Percentiles rank a stretch among this genome's conserved stretches.
These are phyloP conservation scores for Dipus sagitta DNA, from an alignment of 2,797 vertebrate genomes.

Conservation along the genomic window DNA sequence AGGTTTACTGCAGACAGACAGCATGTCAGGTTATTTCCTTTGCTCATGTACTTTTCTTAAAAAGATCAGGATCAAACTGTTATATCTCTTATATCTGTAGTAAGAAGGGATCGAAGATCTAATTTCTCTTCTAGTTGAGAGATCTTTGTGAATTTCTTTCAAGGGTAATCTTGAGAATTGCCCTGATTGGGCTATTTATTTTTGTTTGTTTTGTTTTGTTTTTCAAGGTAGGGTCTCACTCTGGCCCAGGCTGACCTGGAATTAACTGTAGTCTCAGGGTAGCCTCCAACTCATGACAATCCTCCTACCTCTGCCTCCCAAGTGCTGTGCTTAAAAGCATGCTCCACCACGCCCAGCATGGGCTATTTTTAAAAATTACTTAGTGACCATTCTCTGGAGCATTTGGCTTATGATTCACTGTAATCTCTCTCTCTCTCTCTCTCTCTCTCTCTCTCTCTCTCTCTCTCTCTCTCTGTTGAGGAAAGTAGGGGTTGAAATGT, in stretches of 20 bases:
- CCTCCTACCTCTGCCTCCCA: no score
- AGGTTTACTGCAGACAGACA: neutral
- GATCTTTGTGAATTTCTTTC: neutral
- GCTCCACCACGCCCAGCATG: no score
- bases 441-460: no score
- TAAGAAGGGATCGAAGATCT: neutral
- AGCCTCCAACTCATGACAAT: no score
- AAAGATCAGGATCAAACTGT: neutral
- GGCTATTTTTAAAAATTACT: neutral
- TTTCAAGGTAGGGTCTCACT: no score
- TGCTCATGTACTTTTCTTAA: neutral
- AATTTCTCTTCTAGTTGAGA: neutral
- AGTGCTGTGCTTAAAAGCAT: no score
- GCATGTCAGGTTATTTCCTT: no score
- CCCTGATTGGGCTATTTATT: neutral
- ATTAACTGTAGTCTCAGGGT: no score
- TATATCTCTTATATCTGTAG: neutral
- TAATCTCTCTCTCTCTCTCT: no score
- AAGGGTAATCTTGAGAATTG: neutral
- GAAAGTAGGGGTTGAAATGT: neutral
- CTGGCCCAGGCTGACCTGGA: no score
- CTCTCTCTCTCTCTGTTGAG: neutral
- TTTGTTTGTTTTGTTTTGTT: no score
- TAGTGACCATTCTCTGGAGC: neutral
- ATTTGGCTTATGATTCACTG: neutral